phyloP scores from a whole-genome alignment of 2,888 invertebrate species.

The Cantharis rufa region DNA sequence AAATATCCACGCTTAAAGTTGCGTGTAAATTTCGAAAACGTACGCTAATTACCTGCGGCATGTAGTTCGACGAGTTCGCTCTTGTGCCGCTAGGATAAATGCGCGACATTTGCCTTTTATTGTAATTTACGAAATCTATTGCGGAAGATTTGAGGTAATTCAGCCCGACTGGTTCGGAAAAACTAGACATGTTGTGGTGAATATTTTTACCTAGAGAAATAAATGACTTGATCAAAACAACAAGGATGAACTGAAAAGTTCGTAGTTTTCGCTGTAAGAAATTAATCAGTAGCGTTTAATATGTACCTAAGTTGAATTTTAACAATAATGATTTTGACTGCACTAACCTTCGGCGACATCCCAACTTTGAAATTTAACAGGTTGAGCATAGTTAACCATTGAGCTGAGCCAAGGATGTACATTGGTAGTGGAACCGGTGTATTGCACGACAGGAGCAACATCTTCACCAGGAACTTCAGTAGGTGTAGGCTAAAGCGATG shows the following conservation, averaged over 20 bases:
- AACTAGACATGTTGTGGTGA: slow-evolving; percentile 99
- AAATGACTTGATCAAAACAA: too few species aligned
- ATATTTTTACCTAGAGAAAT: slow-evolving; percentile 82
- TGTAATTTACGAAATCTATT: slow-evolving; percentile 99
- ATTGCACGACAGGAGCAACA: slow-evolving; percentile 72
- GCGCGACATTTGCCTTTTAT: slow-evolving; percentile 98
- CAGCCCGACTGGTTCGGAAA: slow-evolving; percentile 96
- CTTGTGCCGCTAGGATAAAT: slow-evolving; percentile 99
- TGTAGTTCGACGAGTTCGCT: slow-evolving; percentile 98
- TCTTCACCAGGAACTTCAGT: slow-evolving; percentile 65
- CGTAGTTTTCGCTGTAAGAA: too few species aligned
- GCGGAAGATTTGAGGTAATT: slow-evolving; percentile 94
- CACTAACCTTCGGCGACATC: slow-evolving; percentile 91
- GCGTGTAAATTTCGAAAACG: background rate
- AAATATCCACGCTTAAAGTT: slow-evolving; percentile 20
- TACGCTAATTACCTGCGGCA: slow-evolving; percentile 81
- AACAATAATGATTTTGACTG: slow-evolving; percentile 4
- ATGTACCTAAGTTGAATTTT: too few species aligned
- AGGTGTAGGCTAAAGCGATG: slow-evolving; percentile 53
- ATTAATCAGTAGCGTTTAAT: too few species aligned
- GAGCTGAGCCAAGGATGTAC: slow-evolving; percentile 99
- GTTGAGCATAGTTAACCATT: slow-evolving; percentile 99
- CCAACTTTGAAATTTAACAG: slow-evolving; percentile 98
- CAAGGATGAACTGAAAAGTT: too few species aligned
- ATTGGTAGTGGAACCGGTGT: slow-evolving; percentile 97